Evolutionary conservation across 1,140 invertebrate genomes (phyloP), one percentile per base, ranked within the genome.

Genomic region (Brachionus manjavacas): DNA sequence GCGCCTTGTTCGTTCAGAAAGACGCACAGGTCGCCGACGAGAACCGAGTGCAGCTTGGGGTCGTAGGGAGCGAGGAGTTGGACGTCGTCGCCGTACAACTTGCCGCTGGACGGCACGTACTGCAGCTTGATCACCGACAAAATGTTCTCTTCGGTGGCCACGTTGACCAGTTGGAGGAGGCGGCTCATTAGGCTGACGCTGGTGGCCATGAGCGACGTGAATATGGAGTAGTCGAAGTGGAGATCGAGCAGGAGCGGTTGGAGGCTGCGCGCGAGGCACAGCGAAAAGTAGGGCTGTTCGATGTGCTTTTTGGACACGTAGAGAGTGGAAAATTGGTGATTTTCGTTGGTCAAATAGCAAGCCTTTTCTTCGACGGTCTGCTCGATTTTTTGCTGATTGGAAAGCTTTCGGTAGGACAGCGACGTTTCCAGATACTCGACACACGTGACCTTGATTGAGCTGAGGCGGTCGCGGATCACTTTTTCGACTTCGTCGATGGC

Each of bases 131-230:
- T 52, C 31, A 76, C 64, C 8, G 83, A 76, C 64, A 84, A 46
- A 74, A 84, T 84, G 52, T 84, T 84, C 23, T 84, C 83, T 55
- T 84, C 83, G n/a, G 83, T 84, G 4, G 68, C 66, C 20, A 84
- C 68, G 70, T 76, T 55, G 4, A 84, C 70, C 28, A 84, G 46
- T 25, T 84, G 35, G 4, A 84, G 28, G n/a, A 84, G 55, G 31
- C 52, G 20, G 55, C 16, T 41, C 83, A 84, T 84, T 23, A 74
- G 68, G 12, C 28, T 41, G 0, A 84, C 64, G 31, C 43, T 84
- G 14, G 68, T 74, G 3, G 83, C 46, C n/a, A 84, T 74, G 4
- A 84, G 25, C 14, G 83, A 52, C 31, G 83, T 49, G 9, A 84
- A 60, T 20, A 78, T 25, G 0, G 83, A 52, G 35, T 78, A 55